Conservation (phyloP, 1,140 invertebrate species). For the Anastrepha obliqua region DNA sequence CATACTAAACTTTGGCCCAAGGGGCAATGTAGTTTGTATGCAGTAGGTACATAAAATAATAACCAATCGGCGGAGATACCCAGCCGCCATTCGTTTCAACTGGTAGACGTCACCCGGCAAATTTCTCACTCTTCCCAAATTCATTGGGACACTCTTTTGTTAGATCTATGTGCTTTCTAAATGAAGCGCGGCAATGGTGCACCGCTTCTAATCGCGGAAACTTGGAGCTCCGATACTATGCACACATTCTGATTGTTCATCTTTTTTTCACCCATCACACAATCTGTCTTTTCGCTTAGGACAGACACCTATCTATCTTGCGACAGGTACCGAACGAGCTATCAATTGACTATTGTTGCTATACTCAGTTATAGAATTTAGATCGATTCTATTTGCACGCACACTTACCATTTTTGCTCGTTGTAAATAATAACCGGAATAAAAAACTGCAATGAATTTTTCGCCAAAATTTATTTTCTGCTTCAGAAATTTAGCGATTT, state of each 20-base stretch:
- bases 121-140: neutral
- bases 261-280: constrained; percentile 1
- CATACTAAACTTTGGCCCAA: neutral
- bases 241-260: neutral
- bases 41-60: constrained; percentile 22
- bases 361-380: neutral
- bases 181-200: neutral
- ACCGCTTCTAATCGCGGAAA: neutral
- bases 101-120: constrained; percentile 33
- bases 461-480: constrained; percentile 3
- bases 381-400: neutral
- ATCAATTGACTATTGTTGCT: constrained; percentile 10
- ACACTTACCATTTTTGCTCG: constrained; percentile 43
- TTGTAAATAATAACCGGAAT: constrained; percentile 18
- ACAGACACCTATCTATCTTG: constrained; percentile 6
- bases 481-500: constrained; percentile 35
- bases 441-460: constrained; percentile 15
- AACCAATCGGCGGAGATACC: neutral
- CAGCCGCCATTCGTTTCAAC: neutral
- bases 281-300: constrained; percentile 8
- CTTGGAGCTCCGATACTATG: constrained; percentile 9
- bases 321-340: constrained; percentile 34
- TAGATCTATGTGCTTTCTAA: neutral
- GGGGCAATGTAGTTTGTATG: neutral
- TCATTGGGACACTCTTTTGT: neutral